Evolutionary conservation across 2,113 vertebrate species (phyloP), one percentile per base, ranked within the genome.

Genomic region (Centropus unirufus): DNA sequence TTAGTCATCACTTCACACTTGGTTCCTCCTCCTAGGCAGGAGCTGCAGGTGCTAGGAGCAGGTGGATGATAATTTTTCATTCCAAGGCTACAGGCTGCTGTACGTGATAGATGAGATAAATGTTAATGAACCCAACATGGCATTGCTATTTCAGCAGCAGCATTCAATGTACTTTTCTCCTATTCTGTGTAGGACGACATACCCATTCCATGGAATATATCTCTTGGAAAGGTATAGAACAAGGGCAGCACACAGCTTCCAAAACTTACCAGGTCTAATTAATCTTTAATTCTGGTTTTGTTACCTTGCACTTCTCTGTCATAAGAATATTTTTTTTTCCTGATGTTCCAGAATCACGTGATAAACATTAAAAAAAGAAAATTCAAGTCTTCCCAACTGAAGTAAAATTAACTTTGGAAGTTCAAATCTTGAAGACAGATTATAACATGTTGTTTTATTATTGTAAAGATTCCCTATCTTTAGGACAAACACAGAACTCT

Each of bases 261-360:
- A 32, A 73, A 87, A 51, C 14, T 59, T 62, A 46, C 6, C 11
- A 27, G 8, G 19, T 51, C 22, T 55, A 59, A 27, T 30, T 75
- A 39, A 14, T n/a, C 12, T 47, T 66, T 67, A 51, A 73, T 55
- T 40, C 20, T 52, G 4, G 0, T 21, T 9, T 32, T 66, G 23
- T 61, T 40, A 74, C 47, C 29, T 89, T 1, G 1, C 20, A 34
- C 1, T 49, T 63, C 30, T 54, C 4, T 66, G 22, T 57, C 26
- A 57, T 0, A 0, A 42, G 55, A 47, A 39, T 52, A 36, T 5
- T 0, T 4, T 42, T 54, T 61, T 70, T 57, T 51, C 36, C 47
- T 67, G 10, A 85, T 20, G 9, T 72, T 6, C 7, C 6, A n/a
- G 4, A 24, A 22, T 57, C 30, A 19, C n/a, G 2, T 19, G 23